Evolutionary conservation across 2,888 invertebrate genomes (phyloP), one percentile per base, ranked within the genome.

Genomic region (Laspeyria flexula): DNA sequence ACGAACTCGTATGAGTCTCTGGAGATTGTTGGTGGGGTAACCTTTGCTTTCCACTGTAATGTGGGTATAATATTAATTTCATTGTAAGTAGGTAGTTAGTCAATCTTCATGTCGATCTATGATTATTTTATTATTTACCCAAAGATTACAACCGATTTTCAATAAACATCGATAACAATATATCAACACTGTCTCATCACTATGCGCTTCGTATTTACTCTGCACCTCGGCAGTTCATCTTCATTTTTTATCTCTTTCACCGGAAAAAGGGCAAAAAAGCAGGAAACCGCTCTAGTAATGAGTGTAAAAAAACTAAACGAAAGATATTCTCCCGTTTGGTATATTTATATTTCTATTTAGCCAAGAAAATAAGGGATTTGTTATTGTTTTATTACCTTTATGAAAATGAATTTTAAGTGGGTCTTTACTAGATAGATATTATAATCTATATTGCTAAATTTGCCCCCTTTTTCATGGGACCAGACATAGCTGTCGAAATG

Each of bases 211-310:
- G 87, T 90, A 92, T 91, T 91, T 91, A 89, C 91, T 84, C 90
- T 86, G 91, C 86, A 88, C 88, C 91, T 88, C 88, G 86, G 84
- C 88, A 86, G 90, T 91, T 90, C 89, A 90, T 92, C 91, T 91
- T 89, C 88, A 89, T 90, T 90, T 91, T 91, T 90, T 90, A 86
- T 86, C 85, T 88, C 84, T 88, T 90, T 88, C 84, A 85, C 83
- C 84, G 87, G 85, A 86, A 88, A 88, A 90, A 81, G 85, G 84
- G 83, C 85, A 87, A 90, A 87, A 91, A 89, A 87, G 69, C 78
- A 78, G 79, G 77, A 86, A 85, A 87, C 85, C 86, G 85, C 83
- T 86, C 85, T 83, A 86, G 90, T 91, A 92, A 92, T 92, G 89
- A 92, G 86, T 85, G 81, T 84, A 87, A 85, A 91, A 88, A 88